A percentile compares a stretch with the other conserved stretches of the same genome.
These are phyloP conservation scores for Ryuthela nishihirai DNA, from an alignment of 2,888 invertebrate genomes.

Conservation along the genomic window DNA sequence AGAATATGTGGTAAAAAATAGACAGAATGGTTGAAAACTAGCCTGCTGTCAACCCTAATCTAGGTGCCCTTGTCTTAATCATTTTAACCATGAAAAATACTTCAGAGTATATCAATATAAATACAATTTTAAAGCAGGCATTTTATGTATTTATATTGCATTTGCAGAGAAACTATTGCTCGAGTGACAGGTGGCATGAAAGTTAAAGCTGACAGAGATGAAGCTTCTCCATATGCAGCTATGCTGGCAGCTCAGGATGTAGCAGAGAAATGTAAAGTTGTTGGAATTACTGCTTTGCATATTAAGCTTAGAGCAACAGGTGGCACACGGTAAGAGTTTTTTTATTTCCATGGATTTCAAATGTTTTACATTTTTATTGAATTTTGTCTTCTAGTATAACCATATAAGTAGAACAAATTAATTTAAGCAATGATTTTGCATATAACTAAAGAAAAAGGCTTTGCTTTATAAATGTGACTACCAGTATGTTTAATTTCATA, in stretches of 20 bases:
- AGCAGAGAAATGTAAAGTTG: conserved; percentile 94
- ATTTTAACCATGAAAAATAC: too few species aligned
- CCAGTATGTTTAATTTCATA: too few species aligned
- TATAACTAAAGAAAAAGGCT: too few species aligned
- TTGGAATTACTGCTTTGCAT: conserved; percentile 97
- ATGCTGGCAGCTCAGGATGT: conserved; percentile 99
- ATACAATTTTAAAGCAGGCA: too few species aligned
- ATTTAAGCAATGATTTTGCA: too few species aligned
- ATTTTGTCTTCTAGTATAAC: background rate
- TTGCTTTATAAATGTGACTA: too few species aligned
- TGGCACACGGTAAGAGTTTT: conserved; percentile 67
- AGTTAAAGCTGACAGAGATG: conserved; percentile 99
- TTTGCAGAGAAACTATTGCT: conserved; percentile 57
- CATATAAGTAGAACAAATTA: background rate
- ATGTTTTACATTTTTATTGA: background rate
- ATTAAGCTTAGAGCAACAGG: conserved; percentile 98
- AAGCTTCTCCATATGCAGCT: conserved; percentile 99
- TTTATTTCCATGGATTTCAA: too few species aligned
- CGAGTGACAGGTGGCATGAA: conserved; percentile 98
- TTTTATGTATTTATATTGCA: conserved; percentile 1
- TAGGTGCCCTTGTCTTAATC: too few species aligned
- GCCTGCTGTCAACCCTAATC: too few species aligned
- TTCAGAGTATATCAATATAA: too few species aligned
- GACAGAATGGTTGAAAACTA: too few species aligned
- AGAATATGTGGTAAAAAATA: too few species aligned